Conservation (phyloP, 2,113 vertebrate genomes). For the Hymenochirus boettgeri region DNA sequence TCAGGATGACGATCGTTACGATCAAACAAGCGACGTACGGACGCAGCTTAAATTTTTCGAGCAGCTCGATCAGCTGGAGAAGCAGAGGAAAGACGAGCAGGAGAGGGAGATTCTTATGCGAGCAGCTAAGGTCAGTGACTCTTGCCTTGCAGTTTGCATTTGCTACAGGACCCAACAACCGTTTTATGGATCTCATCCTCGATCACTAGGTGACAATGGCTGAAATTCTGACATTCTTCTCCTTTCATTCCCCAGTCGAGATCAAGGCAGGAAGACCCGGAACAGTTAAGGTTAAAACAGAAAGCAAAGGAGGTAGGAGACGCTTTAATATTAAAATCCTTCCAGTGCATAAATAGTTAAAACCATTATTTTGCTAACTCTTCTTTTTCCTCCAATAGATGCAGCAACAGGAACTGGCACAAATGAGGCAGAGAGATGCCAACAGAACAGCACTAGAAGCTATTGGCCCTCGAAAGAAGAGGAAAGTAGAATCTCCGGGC, state of each 20-base stretch:
- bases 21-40: constrained; percentile 85
- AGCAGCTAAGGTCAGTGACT: constrained; percentile 81
- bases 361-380: background rate
- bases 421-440: constrained; percentile 89
- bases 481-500: constrained; percentile 75
- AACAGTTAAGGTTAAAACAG: constrained; percentile 84
- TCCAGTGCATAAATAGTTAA: no score
- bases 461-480: constrained; percentile 84
- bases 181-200: no score
- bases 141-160: background rate
- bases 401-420: constrained; percentile 87
- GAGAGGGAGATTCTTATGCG: constrained; percentile 90
- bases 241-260: constrained; percentile 66
- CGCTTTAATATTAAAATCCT: background rate
- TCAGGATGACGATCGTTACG: constrained; percentile 83
- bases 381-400: constrained; percentile 60
- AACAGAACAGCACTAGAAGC: constrained; percentile 86
- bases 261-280: constrained; percentile 87
- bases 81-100: constrained; percentile 88
- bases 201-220: no score
- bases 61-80: constrained; percentile 91
- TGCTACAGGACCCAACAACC: no score
- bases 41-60: constrained; percentile 93
- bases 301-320: constrained; percentile 85
- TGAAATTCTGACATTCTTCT: constrained; percentile 11